Evolutionary conservation across 2,113 vertebrate species (phyloP), one percentile per base, ranked within the genome.

Genomic region (Actenoides lindsayi): DNA sequence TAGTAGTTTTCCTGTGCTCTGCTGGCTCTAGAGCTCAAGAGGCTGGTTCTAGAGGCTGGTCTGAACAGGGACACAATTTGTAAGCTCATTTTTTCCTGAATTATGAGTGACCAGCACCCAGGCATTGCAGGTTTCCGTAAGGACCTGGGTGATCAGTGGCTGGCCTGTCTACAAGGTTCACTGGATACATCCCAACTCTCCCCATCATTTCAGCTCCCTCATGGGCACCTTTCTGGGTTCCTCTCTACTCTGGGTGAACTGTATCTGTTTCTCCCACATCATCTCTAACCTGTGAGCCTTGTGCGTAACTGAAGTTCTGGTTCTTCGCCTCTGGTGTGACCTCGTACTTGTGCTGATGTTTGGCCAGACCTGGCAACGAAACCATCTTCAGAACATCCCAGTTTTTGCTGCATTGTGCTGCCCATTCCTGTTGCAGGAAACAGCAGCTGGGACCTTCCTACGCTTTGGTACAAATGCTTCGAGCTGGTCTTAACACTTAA

Each of bases 121-220:
- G 4, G 31, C 44, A 11, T 20, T 37, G 37, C 23, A 8, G 33
- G 17, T 8, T 27, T 10, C 35, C 11, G 2, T 17, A 10, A 21
- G 59, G 16, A 23, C 42, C 59, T 16, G 6, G 30, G 50, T 31
- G 41, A 28, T 44, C 42, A 44, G 42, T 44, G 42, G 42, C 42
- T 44, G 42, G 42, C 33, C 24, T 11, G 23, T 8, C 50, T 41
- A 4, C 67, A 9, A 2, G 13, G 15, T 21, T 28, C 24, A 12
- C 1, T 12, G 44, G 10, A 16, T 7, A 10, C 10, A 2, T 16
- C 31, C 62, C 6, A 25, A 24, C 6, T 4, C 9, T 24, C 46
- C 37, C 11, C 0, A 1, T 24, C 17, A 39, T 39, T 56, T 21
- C 50, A 16, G 20, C 25, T 59, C 60, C 51, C 35, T 42, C 51